Base-by-base conservation (phyloP, 2,888 invertebrate genomes). In the Plusia festucae region DNA sequence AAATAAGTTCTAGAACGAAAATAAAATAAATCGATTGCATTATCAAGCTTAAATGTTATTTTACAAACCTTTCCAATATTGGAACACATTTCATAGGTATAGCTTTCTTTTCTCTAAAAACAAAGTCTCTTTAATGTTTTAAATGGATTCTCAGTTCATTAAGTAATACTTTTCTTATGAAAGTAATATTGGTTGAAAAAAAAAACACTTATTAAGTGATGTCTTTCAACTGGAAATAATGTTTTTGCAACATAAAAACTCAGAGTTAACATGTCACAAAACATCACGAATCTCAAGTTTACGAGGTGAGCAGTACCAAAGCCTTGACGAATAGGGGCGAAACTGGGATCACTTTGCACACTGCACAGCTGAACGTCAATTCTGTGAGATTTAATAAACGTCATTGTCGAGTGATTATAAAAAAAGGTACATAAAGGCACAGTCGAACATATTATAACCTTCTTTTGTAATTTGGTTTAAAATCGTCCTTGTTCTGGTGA, bases 201-300 rank as follows among this genome's bases (percentile, higher is more conserved):
- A 78, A 70, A 58, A 56, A 63, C 57, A 65, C 64, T 64, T 15
- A 52, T 53, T 66, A 62, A 63, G n/a, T n/a, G n/a, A n/a, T n/a
- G n/a, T 62, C 63, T 55, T 68, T 65, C 78, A 75, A 64, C 81
- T 77, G 79, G 81, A 78, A 81, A 74, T 79, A 79, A 61, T 52
- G 27, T 51, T n/a, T 46, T 24, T 77, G 75, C 73, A 79, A 70
- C 46, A 24, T 5, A 6, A 40, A 57, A 49, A 69, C 32, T 24
- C 18, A 53, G 9, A 9, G n/a, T 54, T 20, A n/a, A n/a, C n/a
- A 69, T 34, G 18, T 24, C 63, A 34, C 34, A 59, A 51, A 51
- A 11, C 11, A 1, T 16, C 4, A 16, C n/a, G 44, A 15, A 40
- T 18, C 18, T 49, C 20, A 49, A 18, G 18, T 49, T 49, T 49